These are phyloP conservation scores for Syngnathus scovelli DNA, from an alignment of 2,113 vertebrate genomes.

Conservation along the genomic window DNA sequence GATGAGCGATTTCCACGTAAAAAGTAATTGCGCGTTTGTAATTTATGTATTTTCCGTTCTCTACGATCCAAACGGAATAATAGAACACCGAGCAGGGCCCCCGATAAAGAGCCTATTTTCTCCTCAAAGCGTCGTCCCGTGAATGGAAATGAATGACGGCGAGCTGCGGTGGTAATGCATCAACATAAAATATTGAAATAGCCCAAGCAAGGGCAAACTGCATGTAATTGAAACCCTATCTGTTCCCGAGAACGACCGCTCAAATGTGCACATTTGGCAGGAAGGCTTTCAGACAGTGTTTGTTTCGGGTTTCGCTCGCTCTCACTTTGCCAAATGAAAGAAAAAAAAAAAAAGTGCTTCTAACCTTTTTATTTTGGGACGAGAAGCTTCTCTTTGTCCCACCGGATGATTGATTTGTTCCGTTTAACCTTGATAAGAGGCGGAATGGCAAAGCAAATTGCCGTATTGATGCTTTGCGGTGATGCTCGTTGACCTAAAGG, in stretches of 20 bases:
- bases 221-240: conserved; percentile 70
- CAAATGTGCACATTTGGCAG: conserved; percentile 63
- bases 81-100: conserved; percentile 46
- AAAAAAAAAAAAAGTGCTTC: conserved; percentile 42
- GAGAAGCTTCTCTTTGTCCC: conserved; percentile 40
- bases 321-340: conserved; percentile 21
- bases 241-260: conserved; percentile 61
- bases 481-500: conserved; percentile 65
- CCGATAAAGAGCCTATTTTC: conserved; percentile 62
- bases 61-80: conserved; percentile 60
- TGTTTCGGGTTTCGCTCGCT: conserved; percentile 69
- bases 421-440: conserved; percentile 76
- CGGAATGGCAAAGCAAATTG: conserved; percentile 73
- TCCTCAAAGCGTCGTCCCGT: conserved; percentile 52
- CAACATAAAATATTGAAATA: conserved; percentile 75
- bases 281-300: conserved; percentile 74
- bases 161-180: conserved; percentile 63
- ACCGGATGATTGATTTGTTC: conserved; percentile 72
- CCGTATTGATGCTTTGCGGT: conserved; percentile 67
- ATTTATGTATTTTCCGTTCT: conserved; percentile 53
- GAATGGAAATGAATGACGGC: conserved; percentile 65
- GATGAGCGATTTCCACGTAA: conserved; percentile 44
- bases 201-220: conserved; percentile 67
- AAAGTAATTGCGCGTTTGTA: conserved; percentile 65
- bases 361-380: conserved; percentile 69